Evolutionary conservation across 2,113 vertebrate genomes (phyloP).

Genomic region (Megaceryle torquata): DNA sequence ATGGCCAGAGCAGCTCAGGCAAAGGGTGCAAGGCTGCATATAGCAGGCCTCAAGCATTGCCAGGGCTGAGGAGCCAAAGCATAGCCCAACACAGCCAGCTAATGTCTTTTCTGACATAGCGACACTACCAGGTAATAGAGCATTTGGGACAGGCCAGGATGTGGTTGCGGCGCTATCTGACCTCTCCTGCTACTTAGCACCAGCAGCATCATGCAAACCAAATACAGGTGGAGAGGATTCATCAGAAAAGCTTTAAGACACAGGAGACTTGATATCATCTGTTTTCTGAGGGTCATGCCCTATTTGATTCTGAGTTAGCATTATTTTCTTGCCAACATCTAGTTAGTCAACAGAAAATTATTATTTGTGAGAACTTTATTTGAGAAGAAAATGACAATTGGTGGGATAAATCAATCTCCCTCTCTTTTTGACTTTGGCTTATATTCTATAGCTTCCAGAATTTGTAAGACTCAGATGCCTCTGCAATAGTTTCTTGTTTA

Average conservation of each 20-base stretch:
- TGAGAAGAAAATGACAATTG: not conserved
- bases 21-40: not conserved
- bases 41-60: not conserved
- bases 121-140: not conserved
- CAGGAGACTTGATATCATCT: not conserved
- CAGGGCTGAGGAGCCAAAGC: not conserved
- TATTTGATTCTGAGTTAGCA: not conserved
- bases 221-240: not conserved
- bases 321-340: not conserved
- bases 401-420: not conserved
- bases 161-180: not conserved
- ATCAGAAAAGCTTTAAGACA: not conserved
- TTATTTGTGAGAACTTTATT: not conserved
- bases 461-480: not conserved
- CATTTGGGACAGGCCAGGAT: not conserved
- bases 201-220: not conserved
- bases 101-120: not conserved
- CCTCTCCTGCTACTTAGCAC: not conserved
- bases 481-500: not conserved
- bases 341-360: not conserved
- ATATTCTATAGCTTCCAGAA: not conserved
- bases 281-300: not conserved
- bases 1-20: not conserved
- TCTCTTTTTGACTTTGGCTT: not conserved
- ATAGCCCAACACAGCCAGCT: not conserved